phyloP scores from a whole-genome alignment of 1,140 invertebrate species.

The Macrostomum lignano region DNA sequence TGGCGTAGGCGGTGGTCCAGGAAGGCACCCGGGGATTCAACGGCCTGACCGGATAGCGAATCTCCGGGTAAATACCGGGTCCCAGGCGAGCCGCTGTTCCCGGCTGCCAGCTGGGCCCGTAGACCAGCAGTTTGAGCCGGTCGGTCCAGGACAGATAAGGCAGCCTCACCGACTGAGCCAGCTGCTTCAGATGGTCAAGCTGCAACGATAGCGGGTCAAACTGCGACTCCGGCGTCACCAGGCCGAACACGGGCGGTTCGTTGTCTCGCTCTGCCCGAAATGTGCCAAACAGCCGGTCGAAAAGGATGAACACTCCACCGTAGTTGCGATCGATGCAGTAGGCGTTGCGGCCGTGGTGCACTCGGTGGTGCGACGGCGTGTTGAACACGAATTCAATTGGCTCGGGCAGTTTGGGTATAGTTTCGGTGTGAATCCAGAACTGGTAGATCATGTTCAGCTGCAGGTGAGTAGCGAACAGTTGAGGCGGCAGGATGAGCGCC shows the following conservation, averaged over 20 bases:
- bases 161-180: too few species aligned
- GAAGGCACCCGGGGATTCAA: too few species aligned
- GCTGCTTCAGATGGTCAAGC: too few species aligned
- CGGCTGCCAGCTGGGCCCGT: too few species aligned
- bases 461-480: conserved; percentile 48
- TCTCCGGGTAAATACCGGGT: too few species aligned
- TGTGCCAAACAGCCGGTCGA: conserved; percentile 55
- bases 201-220: too few species aligned
- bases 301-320: conserved; percentile 53
- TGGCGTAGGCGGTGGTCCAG: too few species aligned
- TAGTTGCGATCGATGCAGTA: conserved; percentile 64
- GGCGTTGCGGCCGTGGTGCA: conserved; percentile 51
- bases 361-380: too few species aligned
- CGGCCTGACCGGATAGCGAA: too few species aligned
- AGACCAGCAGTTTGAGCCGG: too few species aligned
- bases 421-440: conserved; percentile 65
- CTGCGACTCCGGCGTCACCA: conserved; percentile 36
- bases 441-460: conserved; percentile 63
- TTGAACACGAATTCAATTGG: conserved; percentile 55
- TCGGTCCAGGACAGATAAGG: too few species aligned
- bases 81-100: too few species aligned
- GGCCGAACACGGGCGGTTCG: conserved; percentile 48
- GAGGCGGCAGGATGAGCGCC: conserved; percentile 47
- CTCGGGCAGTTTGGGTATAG: conserved; percentile 32
- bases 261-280: conserved; percentile 40